Evolutionary conservation across 2,113 vertebrate genomes (phyloP).

Genomic region (Sterrhoptilus dennistouni): DNA sequence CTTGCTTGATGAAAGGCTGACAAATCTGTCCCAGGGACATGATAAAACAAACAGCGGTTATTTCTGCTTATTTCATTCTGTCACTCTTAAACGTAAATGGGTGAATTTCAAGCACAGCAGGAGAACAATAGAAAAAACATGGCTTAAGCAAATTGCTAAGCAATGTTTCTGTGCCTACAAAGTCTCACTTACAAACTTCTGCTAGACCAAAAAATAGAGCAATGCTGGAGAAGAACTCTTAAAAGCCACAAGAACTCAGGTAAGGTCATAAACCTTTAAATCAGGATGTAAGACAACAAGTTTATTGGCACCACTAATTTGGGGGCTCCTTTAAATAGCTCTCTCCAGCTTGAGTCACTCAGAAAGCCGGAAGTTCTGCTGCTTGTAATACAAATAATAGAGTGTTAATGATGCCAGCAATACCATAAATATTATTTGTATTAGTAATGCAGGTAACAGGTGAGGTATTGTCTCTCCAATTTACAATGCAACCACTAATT

Average conservation of each 20-base stretch:
- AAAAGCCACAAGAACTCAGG: background rate
- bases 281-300: background rate
- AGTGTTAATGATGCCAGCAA: background rate
- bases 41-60: background rate
- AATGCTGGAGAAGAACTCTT: background rate
- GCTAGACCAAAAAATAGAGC: background rate
- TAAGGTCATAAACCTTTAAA: background rate
- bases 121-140: background rate
- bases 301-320: background rate
- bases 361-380: background rate
- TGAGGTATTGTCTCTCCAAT: background rate
- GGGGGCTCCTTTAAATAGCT: background rate
- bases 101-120: slow-evolving; percentile 20
- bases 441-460: background rate
- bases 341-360: background rate
- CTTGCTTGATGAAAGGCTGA: background rate
- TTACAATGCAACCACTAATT: background rate
- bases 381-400: background rate
- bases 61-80: background rate
- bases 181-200: background rate
- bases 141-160: slow-evolving; percentile 15
- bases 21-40: background rate
- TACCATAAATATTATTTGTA: background rate
- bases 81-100: background rate
- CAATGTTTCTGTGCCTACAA: background rate